Evolutionary conservation across 2,888 invertebrate genomes (phyloP).

Genomic region (Drosophila fungiperda): DNA sequence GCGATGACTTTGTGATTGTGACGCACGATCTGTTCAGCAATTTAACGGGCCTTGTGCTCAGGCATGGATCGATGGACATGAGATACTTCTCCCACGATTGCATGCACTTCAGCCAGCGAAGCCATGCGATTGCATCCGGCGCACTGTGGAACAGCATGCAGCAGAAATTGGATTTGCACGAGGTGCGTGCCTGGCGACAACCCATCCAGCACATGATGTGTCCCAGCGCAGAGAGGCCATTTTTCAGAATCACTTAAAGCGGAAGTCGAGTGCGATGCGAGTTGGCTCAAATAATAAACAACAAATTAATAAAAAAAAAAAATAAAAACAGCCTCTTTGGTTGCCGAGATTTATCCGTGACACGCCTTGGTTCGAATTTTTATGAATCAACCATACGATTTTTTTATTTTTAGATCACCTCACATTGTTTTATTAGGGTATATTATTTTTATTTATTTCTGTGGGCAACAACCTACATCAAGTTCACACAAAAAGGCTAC

Average conservation of each 20-base stretch:
- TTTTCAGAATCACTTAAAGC: slow-evolving; percentile 31
- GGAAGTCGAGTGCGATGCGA: slow-evolving; percentile 1
- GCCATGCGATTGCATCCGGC: slow-evolving; percentile 20
- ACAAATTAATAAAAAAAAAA: background rate
- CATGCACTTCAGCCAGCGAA: slow-evolving; percentile 24
- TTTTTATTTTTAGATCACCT: slow-evolving; percentile 64
- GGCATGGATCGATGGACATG: background rate
- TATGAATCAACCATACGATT: slow-evolving; percentile 43
- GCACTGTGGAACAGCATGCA: slow-evolving; percentile 37
- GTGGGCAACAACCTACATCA: slow-evolving; percentile 71
- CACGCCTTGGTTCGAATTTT: slow-evolving; percentile 44
- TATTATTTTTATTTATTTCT: slow-evolving; percentile 10
- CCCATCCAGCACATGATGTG: slow-evolving; percentile 68
- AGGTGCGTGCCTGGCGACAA: slow-evolving; percentile 2
- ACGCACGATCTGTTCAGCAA: slow-evolving; percentile 10
- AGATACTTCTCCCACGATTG: slow-evolving; percentile 31
- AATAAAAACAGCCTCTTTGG: slow-evolving; percentile 5
- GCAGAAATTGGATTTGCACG: background rate
- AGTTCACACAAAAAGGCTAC: slow-evolving; percentile 56
- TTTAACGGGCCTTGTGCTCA: slow-evolving; percentile 5
- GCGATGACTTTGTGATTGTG: slow-evolving; percentile 23
- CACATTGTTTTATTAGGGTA: slow-evolving; percentile 13
- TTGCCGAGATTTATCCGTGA: slow-evolving; percentile 20
- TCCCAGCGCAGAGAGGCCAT: slow-evolving; percentile 75
- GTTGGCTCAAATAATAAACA: background rate